Conservation (phyloP, 2,113 vertebrate genomes). For the Xiphias gladius region DNA sequence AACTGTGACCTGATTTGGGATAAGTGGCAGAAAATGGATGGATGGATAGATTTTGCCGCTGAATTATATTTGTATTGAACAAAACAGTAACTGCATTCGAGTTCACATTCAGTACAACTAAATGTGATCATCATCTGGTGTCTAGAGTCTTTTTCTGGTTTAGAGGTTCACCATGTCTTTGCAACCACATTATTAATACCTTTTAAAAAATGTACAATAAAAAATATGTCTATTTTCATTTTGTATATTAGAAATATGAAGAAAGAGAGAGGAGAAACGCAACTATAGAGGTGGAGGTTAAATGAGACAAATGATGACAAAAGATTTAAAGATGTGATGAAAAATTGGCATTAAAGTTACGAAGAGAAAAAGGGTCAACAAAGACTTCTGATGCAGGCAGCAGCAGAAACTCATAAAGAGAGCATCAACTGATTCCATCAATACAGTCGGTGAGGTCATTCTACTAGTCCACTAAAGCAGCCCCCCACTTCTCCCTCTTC, state of each 20-base stretch:
- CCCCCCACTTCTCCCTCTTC: background rate
- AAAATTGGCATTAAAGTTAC: background rate
- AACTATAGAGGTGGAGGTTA: background rate
- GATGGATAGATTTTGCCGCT: too few species aligned
- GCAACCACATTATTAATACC: too few species aligned
- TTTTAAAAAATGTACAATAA: too few species aligned
- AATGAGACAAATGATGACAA: background rate
- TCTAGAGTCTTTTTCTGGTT: too few species aligned
- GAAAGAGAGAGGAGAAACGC: background rate
- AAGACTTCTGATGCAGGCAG: background rate
- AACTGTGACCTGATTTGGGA: too few species aligned
- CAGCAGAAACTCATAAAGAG: background rate
- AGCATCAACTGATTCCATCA: background rate
- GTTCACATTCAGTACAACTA: too few species aligned
- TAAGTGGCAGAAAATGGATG: too few species aligned
- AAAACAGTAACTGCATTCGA: too few species aligned
- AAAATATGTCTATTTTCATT: background rate
- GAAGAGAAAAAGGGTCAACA: background rate
- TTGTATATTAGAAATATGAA: background rate
- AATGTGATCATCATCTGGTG: too few species aligned
- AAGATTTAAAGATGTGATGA: background rate
- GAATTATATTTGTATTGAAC: too few species aligned
- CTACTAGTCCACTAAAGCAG: background rate
- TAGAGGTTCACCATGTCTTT: too few species aligned
- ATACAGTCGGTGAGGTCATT: background rate